Evolutionary conservation across 2,113 vertebrate species (phyloP).

Genomic region (Motacilla tschutschensis): DNA sequence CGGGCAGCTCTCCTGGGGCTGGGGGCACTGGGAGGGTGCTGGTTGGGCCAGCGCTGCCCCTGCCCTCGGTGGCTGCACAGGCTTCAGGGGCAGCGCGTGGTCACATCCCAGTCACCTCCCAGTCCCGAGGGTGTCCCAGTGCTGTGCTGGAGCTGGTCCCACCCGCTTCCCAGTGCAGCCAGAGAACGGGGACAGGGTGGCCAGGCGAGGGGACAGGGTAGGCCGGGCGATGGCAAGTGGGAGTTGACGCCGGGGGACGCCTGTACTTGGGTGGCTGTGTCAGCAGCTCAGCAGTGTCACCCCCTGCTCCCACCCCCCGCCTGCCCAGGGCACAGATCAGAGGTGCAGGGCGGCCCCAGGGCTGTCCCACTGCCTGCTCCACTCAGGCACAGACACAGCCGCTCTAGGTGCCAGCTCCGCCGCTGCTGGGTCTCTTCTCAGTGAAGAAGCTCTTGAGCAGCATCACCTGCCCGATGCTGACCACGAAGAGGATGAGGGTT

Average conservation of each 20-base stretch:
- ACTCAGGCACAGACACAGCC: not conserved
- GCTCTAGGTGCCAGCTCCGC: conserved; percentile 67
- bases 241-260: not conserved
- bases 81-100: fast-evolving
- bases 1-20: not conserved
- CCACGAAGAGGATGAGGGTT: conserved; percentile 80
- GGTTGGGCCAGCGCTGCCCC: fast-evolving
- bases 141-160: not conserved
- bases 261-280: not conserved
- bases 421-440: conserved; percentile 70
- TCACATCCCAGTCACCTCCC: too few species aligned
- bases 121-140: not conserved
- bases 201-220: fast-evolving
- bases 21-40: fast-evolving
- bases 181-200: fast-evolving
- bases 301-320: not conserved
- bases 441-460: conserved; percentile 89
- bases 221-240: fast-evolving
- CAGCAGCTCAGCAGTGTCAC: not conserved
- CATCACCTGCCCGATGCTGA: conserved; percentile 86
- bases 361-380: not conserved
- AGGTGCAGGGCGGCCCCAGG: fast-evolving
- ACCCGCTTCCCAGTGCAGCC: fast-evolving
- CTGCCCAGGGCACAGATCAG: not conserved
- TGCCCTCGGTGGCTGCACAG: fast-evolving